phyloP scores from a whole-genome alignment of 2,113 vertebrate species.

The Spilogale gracilis region DNA sequence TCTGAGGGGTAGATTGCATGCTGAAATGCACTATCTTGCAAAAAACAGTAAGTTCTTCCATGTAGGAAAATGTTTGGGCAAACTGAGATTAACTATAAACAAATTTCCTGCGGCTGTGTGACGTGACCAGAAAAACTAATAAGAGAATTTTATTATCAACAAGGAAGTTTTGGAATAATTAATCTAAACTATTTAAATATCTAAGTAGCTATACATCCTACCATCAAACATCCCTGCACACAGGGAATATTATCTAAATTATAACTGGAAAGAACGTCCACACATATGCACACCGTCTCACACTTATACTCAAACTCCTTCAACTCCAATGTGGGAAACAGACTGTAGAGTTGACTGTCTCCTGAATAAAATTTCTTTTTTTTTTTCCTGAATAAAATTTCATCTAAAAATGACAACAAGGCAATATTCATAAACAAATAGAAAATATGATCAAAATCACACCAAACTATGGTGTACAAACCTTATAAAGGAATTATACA shows the following conservation, averaged over 20 bases:
- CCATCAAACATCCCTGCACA: slow-evolving; percentile 26
- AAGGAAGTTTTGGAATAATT: slow-evolving; percentile 52
- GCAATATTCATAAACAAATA: neutral
- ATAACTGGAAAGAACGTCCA: neutral
- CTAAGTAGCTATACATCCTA: neutral
- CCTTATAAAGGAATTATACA: neutral
- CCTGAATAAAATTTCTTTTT: slow-evolving; percentile 66
- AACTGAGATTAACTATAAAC: slow-evolving; percentile 66
- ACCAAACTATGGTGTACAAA: neutral
- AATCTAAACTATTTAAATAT: slow-evolving; percentile 46
- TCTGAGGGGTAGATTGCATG: neutral
- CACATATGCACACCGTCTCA: neutral
- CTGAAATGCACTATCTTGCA: neutral
- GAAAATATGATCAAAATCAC: slow-evolving; percentile 47
- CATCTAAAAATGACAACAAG: slow-evolving; percentile 39
- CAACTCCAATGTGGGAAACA: neutral
- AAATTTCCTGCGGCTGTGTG: slow-evolving; percentile 6
- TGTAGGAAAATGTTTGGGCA: slow-evolving; percentile 51
- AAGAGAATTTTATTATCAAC: slow-evolving; percentile 42
- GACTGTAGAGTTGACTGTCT: neutral
- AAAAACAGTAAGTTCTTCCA: slow-evolving; percentile 43
- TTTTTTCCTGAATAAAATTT: slow-evolving; percentile 56
- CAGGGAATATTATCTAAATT: neutral
- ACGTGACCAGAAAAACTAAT: neutral
- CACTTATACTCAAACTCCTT: neutral